Base-by-base conservation (phyloP, 2,888 invertebrate species). In the Dugesia japonica region DNA sequence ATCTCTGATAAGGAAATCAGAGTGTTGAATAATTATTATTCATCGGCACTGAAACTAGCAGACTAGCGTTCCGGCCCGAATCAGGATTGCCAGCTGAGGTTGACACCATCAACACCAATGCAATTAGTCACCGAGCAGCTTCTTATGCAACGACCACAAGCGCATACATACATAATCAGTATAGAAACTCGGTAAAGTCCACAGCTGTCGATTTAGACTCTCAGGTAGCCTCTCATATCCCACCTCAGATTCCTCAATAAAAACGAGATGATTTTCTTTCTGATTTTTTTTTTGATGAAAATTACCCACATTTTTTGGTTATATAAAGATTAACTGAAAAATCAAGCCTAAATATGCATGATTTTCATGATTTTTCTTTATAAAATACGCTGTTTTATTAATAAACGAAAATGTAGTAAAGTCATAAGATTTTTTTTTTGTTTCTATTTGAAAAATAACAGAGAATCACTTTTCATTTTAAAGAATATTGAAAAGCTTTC, bases 1-100 rank as follows among this genome's bases (percentile, higher is more conserved):
- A 56, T 56, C 56, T 56, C 56, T n/a, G 56, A 56, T 56, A 56
- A 56, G 56, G 56, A 56, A 56, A 56, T 56, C 56, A 56, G 56
- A 56, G 56, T 56, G 56, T 56, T 56, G 56, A 56, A 56, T 56
- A 56, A 56, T 56, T 56, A 56, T 56, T 56, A 56, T 56, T 56
- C 56, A 56, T 56, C 56, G 56, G 56, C 56, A 56, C 56, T 56
- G 56, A 56, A 56, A 56, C 56, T 56, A 56, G 23, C 56, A 56
- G 56, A 56, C 56, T 4, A 56, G n/a, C 56, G 56, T 56, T 56
- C 56, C 56, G 56, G 56, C 9, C 56, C 56, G 56, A 56, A 56
- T 56, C 56, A 56, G 56, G 56, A 56, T 56, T 56, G 23, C 56
- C 56, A 56, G 56, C 56, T 56, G 56, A 56, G 56, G 56, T 56